Evolutionary conservation across 2,888 invertebrate species (phyloP).

Genomic region (Drosophila subsilvestris): DNA sequence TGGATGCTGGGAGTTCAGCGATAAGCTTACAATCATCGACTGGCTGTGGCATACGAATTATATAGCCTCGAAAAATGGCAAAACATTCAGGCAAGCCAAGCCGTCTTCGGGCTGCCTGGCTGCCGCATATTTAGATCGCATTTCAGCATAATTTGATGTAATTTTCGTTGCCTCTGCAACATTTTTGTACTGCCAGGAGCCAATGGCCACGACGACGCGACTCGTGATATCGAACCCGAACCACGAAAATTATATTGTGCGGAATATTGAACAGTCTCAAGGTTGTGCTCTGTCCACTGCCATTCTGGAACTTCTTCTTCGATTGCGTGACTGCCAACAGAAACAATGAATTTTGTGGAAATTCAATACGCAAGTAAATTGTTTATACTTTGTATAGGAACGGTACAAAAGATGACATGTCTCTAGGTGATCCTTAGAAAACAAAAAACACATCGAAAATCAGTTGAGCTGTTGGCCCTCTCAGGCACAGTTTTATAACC

Average conservation of each 20-base stretch:
- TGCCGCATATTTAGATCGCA: conserved; percentile 68
- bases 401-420: too few species aligned
- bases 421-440: too few species aligned
- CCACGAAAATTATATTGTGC: conserved; percentile 71
- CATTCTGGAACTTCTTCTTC: conserved; percentile 12
- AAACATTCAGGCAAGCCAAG: conserved; percentile 18
- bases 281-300: conserved; percentile 44
- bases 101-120: conserved; percentile 2
- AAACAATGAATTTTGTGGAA: not conserved
- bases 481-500: conserved; percentile 9
- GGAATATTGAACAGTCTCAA: conserved; percentile 76
- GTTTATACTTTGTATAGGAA: too few species aligned
- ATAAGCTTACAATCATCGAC: conserved; percentile 52
- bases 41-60: conserved; percentile 54
- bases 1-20: conserved; percentile 44
- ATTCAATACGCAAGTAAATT: too few species aligned
- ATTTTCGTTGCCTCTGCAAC: conserved; percentile 55
- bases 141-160: conserved; percentile 80
- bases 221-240: conserved; percentile 65
- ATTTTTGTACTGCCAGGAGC: conserved; percentile 33
- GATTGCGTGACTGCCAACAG: conserved; percentile 44
- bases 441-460: too few species aligned
- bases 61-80: conserved; percentile 38
- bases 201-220: conserved; percentile 24
- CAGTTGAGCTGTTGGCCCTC: too few species aligned